phyloP scores from a whole-genome alignment of 2,113 vertebrate species.

The Engystomops pustulosus region DNA sequence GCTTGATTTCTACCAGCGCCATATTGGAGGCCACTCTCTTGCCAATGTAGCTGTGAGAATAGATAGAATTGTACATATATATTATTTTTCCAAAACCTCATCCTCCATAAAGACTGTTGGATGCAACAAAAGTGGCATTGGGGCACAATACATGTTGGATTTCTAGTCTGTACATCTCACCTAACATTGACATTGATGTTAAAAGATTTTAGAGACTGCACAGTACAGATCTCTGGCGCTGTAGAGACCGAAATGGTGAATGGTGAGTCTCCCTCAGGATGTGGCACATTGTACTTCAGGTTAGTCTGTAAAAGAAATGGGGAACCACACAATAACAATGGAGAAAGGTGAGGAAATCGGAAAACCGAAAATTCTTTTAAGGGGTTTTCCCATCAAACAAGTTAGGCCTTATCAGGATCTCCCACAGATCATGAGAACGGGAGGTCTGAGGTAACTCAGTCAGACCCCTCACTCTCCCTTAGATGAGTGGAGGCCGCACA shows the following conservation, averaged over 20 bases:
- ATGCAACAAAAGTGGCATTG: too few species aligned
- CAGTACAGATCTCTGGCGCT: neutral
- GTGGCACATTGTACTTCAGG: conserved; percentile 68
- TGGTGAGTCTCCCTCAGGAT: conserved; percentile 57
- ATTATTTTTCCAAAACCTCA: too few species aligned
- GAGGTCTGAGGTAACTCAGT: too few species aligned
- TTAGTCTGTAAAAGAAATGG: conserved; percentile 62
- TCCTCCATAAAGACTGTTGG: too few species aligned
- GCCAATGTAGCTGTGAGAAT: conserved; percentile 69
- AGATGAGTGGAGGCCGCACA: too few species aligned
- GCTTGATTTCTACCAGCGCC: conserved; percentile 79
- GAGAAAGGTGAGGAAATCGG: too few species aligned
- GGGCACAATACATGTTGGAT: neutral
- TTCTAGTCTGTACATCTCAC: neutral
- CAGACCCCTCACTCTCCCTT: too few species aligned
- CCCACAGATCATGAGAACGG: too few species aligned
- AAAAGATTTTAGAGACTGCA: conserved; percentile 38
- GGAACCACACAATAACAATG: too few species aligned
- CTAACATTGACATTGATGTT: conserved; percentile 37
- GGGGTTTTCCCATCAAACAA: too few species aligned
- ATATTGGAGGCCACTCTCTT: conserved; percentile 77
- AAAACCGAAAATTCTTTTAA: too few species aligned
- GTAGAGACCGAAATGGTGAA: conserved; percentile 31
- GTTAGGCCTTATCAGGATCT: too few species aligned
- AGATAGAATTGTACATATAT: neutral